Evolutionary conservation across 2,797 vertebrate genomes (phyloP), one percentile per base, ranked within the genome.

Genomic region (Melopsittacus undulatus): DNA sequence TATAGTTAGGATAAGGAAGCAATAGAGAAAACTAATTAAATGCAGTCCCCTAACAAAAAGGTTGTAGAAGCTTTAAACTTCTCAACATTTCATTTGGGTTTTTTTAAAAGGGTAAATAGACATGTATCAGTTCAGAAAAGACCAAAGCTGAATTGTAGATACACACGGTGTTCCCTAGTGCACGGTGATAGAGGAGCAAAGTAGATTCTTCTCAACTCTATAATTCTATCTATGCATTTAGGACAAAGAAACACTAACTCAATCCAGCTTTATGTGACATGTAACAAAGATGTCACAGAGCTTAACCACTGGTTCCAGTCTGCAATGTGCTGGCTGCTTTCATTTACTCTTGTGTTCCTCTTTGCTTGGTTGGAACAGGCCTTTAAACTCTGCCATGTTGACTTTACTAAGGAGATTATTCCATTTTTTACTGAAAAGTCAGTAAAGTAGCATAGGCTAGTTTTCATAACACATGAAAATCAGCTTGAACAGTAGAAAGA

Each of bases 31-130:
- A 24, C 12, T 43, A 18, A 46, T 83, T 62, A 70, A 89, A 57
- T 1, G 1, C 8, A 62, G 11, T n/a, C 22, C 29, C 22, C 7
- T 54, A 11, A 54, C 21, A 24, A 22, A 81, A 40, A 51, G 9
- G 1, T n/a, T 36, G 42, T 56, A 66, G 49, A 66, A 83, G 49
- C n/a, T 68, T 80, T 69, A n/a, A 40, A 21, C 40, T 77, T 83
- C 62, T 51, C 23, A 9, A 0, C 0, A 1, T 76, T 83, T 34
- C 11, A 9, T 46, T 46, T 43, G n/a, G 21, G 2, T 8, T 23
- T 23, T 40, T 62, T 78, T 48, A 22, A 29, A 51, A 76, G 45
- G 10, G 7, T 43, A 51, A 56, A 40, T 32, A 48, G 45, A 6
- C 22, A 46, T 38, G 5, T 86, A 16, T 61, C 43, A 9, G 48